These are phyloP conservation scores for Scaptomyza polygonia DNA, from an alignment of 2,888 invertebrate genomes.

Conservation along the genomic window DNA sequence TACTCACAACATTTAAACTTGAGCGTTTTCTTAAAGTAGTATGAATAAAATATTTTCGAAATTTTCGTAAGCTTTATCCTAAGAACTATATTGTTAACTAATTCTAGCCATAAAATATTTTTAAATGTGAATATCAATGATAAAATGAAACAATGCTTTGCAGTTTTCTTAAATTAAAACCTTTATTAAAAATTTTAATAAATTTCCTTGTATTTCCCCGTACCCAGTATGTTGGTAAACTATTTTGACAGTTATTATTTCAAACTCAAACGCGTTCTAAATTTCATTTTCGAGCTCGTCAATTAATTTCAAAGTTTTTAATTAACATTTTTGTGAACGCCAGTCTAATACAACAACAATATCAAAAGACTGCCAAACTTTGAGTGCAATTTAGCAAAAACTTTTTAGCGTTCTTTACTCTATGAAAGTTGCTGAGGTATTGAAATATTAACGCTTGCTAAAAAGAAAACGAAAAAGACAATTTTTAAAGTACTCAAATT, in stretches of 20 bases:
- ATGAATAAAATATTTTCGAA: no score
- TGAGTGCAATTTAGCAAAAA: conserved; percentile 3
- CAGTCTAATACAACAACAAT: conserved; percentile 50
- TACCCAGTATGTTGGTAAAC: conserved; percentile 20
- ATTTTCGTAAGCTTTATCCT: no score
- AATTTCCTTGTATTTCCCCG: no score
- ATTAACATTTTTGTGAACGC: conserved; percentile 56
- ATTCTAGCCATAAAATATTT: no score
- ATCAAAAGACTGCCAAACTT: conserved; percentile 34
- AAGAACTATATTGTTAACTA: no score
- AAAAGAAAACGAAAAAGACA: no score
- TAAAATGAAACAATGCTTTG: neutral
- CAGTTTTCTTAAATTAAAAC: neutral
- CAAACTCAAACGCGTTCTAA: neutral
- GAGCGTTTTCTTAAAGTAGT: no score
- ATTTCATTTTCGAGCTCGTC: conserved; percentile 38
- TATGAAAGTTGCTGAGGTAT: no score
- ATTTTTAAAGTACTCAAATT: no score
- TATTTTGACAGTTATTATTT: conserved; percentile 33
- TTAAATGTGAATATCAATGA: neutral
- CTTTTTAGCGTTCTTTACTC: no score
- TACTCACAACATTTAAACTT: no score
- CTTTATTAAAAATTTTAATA: neutral
- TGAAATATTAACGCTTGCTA: neutral
- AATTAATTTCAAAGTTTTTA: conserved; percentile 56